Percentiles rank a stretch among this genome's conserved stretches.
These are phyloP conservation scores for Ethmia dodecea DNA, from an alignment of 2,888 invertebrate species.

Conservation along the genomic window DNA sequence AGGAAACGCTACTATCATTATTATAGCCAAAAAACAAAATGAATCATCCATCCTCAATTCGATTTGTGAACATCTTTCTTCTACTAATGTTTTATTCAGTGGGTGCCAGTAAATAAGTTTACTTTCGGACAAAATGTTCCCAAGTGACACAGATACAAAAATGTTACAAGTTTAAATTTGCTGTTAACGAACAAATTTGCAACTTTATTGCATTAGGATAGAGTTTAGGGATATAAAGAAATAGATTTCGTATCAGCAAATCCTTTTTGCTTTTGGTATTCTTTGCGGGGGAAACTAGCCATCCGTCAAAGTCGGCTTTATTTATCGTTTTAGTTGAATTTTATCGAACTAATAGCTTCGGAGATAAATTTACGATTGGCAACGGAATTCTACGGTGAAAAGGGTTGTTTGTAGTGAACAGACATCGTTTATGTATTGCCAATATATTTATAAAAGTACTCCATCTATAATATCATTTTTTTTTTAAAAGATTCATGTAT, in stretches of 20 bases:
- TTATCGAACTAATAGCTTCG: slow-evolving; percentile 73
- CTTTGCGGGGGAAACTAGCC: slow-evolving; percentile 67
- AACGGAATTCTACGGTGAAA: slow-evolving; percentile 53
- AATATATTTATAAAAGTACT: too few species aligned
- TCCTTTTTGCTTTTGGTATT: slow-evolving; percentile 37
- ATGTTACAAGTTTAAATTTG: slow-evolving; percentile 31
- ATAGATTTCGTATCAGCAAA: slow-evolving; percentile 13
- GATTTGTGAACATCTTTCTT: slow-evolving; percentile 49
- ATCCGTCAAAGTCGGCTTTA: slow-evolving; percentile 74
- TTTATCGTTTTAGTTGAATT: slow-evolving; percentile 77
- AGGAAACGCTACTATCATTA: too few species aligned
- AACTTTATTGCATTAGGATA: slow-evolving; percentile 4
- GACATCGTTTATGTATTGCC: too few species aligned
- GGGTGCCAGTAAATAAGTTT: slow-evolving; percentile 65
- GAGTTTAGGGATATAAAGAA: not conserved
- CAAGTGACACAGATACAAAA: slow-evolving; percentile 68
- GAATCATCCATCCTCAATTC: slow-evolving; percentile 48
- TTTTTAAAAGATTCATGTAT: too few species aligned
- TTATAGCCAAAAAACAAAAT: slow-evolving; percentile 33
- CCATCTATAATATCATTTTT: too few species aligned
- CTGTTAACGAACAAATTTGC: not conserved
- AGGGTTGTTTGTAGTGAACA: too few species aligned
- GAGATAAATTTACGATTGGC: slow-evolving; percentile 75
- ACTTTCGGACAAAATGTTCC: slow-evolving; percentile 73
- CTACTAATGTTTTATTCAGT: slow-evolving; percentile 64